Evolutionary conservation across 1,140 invertebrate genomes (phyloP).

Genomic region (Cataglyphis hispanica): DNA sequence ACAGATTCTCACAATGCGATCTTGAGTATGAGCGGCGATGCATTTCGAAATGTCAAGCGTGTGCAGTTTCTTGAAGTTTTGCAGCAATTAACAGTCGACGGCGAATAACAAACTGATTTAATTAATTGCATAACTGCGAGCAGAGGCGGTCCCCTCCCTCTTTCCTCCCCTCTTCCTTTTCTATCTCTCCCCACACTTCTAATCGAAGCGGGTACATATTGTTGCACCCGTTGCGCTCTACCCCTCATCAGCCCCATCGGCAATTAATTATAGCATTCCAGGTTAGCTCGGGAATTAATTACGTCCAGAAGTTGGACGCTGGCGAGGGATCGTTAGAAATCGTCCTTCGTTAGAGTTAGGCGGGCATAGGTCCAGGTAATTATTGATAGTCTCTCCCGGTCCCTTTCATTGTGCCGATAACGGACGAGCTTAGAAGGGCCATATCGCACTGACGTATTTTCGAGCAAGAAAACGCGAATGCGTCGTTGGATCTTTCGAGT

Average conservation of each 20-base stretch:
- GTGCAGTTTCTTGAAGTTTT: slow-evolving; percentile 71
- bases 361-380: slow-evolving; percentile 71
- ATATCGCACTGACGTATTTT: neutral
- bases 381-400: slow-evolving; percentile 70
- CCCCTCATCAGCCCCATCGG: slow-evolving; percentile 76
- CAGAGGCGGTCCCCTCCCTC: slow-evolving; percentile 49
- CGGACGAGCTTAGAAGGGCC: neutral
- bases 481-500: too few relatives aligned
- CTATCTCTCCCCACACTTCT: slow-evolving; percentile 35
- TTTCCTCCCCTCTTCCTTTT: neutral
- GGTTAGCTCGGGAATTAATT: slow-evolving; percentile 81
- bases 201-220: slow-evolving; percentile 76
- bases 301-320: slow-evolving; percentile 80
- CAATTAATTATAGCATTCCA: slow-evolving; percentile 82
- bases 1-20: slow-evolving; percentile 16
- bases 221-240: slow-evolving; percentile 73
- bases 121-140: slow-evolving; percentile 75
- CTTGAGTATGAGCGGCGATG: slow-evolving; percentile 38
- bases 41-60: slow-evolving; percentile 54
- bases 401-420: slow-evolving; percentile 65
- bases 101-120: slow-evolving; percentile 76
- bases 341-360: slow-evolving; percentile 78
- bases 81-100: slow-evolving; percentile 73
- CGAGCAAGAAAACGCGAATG: neutral
- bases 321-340: slow-evolving; percentile 79